Evolutionary conservation across 2,797 vertebrate genomes (phyloP).

Genomic region (Odontamblyopus rebecca): DNA sequence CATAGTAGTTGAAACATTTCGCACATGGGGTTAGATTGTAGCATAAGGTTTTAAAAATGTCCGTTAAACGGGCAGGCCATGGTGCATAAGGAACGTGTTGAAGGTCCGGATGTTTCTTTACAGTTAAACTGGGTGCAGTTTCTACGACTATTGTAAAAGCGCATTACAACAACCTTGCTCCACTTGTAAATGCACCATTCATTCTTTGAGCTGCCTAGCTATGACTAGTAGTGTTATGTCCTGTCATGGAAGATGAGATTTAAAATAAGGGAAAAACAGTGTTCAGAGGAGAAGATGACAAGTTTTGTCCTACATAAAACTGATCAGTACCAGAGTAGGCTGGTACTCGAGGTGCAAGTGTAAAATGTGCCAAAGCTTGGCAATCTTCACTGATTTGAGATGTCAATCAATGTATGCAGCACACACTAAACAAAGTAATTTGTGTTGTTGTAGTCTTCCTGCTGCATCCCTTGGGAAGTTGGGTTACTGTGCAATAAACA

Average conservation of each 20-base stretch:
- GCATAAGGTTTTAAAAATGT: slow-evolving; percentile 26
- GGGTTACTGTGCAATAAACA: slow-evolving; percentile 78
- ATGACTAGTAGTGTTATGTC: slow-evolving; percentile 48
- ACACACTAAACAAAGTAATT: slow-evolving; percentile 64
- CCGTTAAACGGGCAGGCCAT: slow-evolving; percentile 31
- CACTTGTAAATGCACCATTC: slow-evolving; percentile 69
- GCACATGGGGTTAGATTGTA: slow-evolving; percentile 32
- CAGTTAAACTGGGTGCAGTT: slow-evolving; percentile 44
- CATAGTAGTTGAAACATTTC: slow-evolving; percentile 35
- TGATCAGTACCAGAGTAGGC: slow-evolving; percentile 36
- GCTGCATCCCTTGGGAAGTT: slow-evolving; percentile 70
- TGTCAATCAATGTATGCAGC: slow-evolving; percentile 65
- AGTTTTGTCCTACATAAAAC: slow-evolving; percentile 28
- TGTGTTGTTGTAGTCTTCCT: slow-evolving; percentile 74
- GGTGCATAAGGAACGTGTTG: slow-evolving; percentile 23
- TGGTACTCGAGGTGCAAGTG: slow-evolving; percentile 36
- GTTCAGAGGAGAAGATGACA: slow-evolving; percentile 42
- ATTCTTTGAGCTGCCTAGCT: slow-evolving; percentile 54
- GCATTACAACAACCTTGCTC: slow-evolving; percentile 46
- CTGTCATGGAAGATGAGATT: slow-evolving; percentile 42
- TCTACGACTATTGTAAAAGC: slow-evolving; percentile 49
- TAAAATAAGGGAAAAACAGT: slow-evolving; percentile 39
- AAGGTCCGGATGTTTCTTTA: slow-evolving; percentile 47
- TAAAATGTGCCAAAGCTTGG: slow-evolving; percentile 36
- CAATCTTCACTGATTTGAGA: slow-evolving; percentile 39